Evolutionary conservation across 2,888 invertebrate species (phyloP).

Genomic region (Ramazzottius varieornatus): DNA sequence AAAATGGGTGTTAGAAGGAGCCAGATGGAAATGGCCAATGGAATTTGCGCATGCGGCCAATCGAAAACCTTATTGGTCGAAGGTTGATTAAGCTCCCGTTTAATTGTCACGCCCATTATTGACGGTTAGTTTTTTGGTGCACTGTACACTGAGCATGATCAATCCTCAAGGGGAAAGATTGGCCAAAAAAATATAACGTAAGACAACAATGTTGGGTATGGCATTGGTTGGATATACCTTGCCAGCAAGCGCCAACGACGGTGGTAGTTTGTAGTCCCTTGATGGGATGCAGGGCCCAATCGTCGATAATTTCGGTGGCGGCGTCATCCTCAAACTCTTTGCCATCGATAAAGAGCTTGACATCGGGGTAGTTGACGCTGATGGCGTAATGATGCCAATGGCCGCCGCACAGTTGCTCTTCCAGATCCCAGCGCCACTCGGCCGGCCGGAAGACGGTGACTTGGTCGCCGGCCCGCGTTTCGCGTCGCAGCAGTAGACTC

Average conservation of each 20-base stretch:
- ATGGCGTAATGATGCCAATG: slow-evolving; percentile 96
- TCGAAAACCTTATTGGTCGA: too few relatives aligned
- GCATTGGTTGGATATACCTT: slow-evolving; percentile 35
- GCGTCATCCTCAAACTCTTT: slow-evolving; percentile 38
- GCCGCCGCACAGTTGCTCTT: slow-evolving; percentile 57
- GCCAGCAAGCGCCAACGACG: slow-evolving; percentile 90
- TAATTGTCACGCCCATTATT: too few relatives aligned
- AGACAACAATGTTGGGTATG: not conserved
- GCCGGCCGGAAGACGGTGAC: slow-evolving; percentile 43
- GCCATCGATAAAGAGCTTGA: slow-evolving; percentile 58
- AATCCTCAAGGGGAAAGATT: not conserved
- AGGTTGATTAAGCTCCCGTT: too few relatives aligned
- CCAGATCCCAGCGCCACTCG: slow-evolving; percentile 92
- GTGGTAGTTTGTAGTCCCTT: slow-evolving; percentile 75
- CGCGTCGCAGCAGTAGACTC: slow-evolving; percentile 61
- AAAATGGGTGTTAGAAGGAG: too few relatives aligned
- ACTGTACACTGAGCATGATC: too few relatives aligned
- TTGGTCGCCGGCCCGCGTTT: slow-evolving; percentile 27
- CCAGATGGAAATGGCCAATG: too few relatives aligned
- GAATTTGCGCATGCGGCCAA: too few relatives aligned
- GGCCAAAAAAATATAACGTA: too few relatives aligned
- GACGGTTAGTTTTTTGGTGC: too few relatives aligned
- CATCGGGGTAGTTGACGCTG: slow-evolving; percentile 68
- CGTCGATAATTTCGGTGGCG: slow-evolving; percentile 85
- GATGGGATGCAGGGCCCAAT: slow-evolving; percentile 91